phyloP scores from a whole-genome alignment of 2,888 invertebrate species.

The Pyrrhia umbra region DNA sequence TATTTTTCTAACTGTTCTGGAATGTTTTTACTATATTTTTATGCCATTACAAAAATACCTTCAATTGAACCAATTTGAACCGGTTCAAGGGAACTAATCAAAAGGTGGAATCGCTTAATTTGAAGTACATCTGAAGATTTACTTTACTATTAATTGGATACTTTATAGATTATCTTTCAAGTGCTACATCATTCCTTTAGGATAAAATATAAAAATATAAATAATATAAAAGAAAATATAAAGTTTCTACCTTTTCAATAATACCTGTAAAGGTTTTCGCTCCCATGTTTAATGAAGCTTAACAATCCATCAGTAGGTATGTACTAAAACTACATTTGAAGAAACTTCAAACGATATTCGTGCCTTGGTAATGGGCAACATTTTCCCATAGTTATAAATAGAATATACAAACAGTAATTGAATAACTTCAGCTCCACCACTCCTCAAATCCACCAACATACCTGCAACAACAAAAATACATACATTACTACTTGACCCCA shows the following conservation, averaged over 20 bases:
- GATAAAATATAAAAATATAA: too few species aligned
- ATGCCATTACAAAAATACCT: neutral
- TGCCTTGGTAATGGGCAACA: neutral
- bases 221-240: too few species aligned
- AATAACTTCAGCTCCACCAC: neutral
- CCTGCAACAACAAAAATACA: constrained; percentile 62
- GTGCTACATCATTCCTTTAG: neutral
- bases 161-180: neutral
- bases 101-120: too few species aligned
- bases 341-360: neutral
- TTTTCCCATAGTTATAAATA: constrained; percentile 3
- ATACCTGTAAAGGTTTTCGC: neutral
- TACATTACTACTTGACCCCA: constrained; percentile 43
- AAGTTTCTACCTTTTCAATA: too few species aligned
- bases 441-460: constrained; percentile 42
- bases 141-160: neutral
- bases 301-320: neutral
- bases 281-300: neutral
- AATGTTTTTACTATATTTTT: neutral
- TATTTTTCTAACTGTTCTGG: constrained; percentile 7
- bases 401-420: neutral
- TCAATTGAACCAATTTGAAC: neutral
- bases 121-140: neutral
- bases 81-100: neutral
- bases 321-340: neutral